Evolutionary conservation across 2,113 vertebrate genomes (phyloP), one percentile per base, ranked within the genome.

Genomic region (Okapia johnstoni): DNA sequence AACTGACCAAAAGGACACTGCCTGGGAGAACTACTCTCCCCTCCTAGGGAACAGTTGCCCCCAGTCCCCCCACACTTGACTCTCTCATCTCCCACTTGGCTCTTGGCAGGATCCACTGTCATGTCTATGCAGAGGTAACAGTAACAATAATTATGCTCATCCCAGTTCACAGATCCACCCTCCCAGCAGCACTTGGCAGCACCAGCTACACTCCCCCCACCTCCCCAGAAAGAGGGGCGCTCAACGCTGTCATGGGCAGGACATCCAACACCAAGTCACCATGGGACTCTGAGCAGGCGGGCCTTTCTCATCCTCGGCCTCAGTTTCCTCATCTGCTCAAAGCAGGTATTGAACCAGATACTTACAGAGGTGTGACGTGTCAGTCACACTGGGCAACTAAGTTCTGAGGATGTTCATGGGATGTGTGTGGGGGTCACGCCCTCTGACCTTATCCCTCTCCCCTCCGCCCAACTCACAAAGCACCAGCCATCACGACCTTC

Each of bases 271-370:
- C 25, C 60, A 46, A 30, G 57, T 66, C 63, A 52, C 23, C 2
- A 0, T 5, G 28, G 58, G 77, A 60, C 46, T 43, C 83, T 92
- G 28, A 28, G 15, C 12, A 66, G 48, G 55, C 70, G 0, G 0
- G 28, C 28, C 40, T 8, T 85, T 58, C 63, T 54, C 88, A 86
- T 86, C 28, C 57, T 52, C 21, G 60, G 12, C 26, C 60, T 92
- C 79, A 63, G 86, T 90, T 66, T 93, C 66, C 43, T 52, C 46
- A 61, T 33, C 23, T 94, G 57, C 50, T 70, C 83, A 57, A n/a
- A 48, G 81, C 30, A 30, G 21, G 25, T n/a, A 12, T 60, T 55
- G 86, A 76, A 57, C 36, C 50, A 26, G 17, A 77, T n/a, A 83
- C 40, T 85, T 17, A 16, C 0, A 43, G 58, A 40, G 17, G 23